Evolutionary conservation across 2,113 vertebrate species (phyloP), one percentile per base, ranked within the genome.

Genomic region (Uria lomvia): DNA sequence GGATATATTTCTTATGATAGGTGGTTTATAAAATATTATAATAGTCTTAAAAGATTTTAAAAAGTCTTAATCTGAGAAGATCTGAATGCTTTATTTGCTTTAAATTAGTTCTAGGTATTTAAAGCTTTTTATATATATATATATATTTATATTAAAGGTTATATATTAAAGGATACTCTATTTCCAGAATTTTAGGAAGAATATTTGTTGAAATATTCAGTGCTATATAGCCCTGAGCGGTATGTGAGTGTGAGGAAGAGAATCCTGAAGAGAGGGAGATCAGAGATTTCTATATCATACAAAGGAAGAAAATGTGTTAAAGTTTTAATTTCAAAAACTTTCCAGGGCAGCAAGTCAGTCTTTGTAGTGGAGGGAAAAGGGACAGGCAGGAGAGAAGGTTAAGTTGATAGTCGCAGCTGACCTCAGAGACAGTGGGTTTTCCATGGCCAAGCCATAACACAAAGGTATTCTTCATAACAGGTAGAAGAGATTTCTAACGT

Each of bases 191-290:
- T 82, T 56, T 66, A 40, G 23, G 36, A 55, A 24, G 12, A 70
- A 36, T 21, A 22, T 47, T 83, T 76, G 11, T 50, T 47, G 40
- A 88, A 50, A 52, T 21, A 26, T 38, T 88, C 34, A 43, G 59
- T 66, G 8, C 13, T 36, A 1, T n/a, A 6, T 6, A 55, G 17
- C n/a, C 82, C 74, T 26, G 40, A 92, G 24, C 13, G 11, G 1
- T 12, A 40, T 0, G 2, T 1, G 6, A 12, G 9, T 24, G 63
- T 24, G 63, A 63, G 72, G 30, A 70, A 40, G 36, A 67, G 34
- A 68, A 59, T 47, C 45, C 30, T 55, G 52, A 84, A 81, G 47
- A 74, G 42, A 52, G 3, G 4, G n/a, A 71, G n/a, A 60, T 80
- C 56, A 67, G 53, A 90, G 27, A 45, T 62, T 77, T 78, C 50